Percentiles rank a stretch among this genome's conserved stretches.
phyloP scores from a whole-genome alignment of 2,797 vertebrate genomes.

The Chrosomus eos region DNA sequence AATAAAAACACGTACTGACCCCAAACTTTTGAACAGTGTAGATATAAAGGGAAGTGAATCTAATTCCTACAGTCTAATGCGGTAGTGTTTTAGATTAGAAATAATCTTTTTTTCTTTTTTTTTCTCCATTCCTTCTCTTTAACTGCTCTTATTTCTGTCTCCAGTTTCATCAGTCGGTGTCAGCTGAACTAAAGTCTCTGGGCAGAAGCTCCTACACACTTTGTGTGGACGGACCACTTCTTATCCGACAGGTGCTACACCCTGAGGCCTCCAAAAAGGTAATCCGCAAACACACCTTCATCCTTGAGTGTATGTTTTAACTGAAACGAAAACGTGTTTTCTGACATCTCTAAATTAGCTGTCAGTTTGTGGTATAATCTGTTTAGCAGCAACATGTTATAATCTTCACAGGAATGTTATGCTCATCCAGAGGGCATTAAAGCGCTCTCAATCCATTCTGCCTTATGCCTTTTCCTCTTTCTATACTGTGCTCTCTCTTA shows the following conservation, averaged over 20 bases:
- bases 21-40: background rate
- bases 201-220: constrained; percentile 88
- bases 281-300: background rate
- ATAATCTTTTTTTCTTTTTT: background rate
- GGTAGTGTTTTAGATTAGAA: background rate
- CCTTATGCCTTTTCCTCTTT: background rate
- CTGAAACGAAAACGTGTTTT: background rate
- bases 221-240: constrained; percentile 88
- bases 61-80: background rate
- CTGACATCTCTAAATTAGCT: constrained; percentile 2
- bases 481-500: background rate
- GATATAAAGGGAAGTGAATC: background rate
- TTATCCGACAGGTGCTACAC: constrained; percentile 92
- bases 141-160: constrained; percentile 3
- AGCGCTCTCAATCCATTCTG: background rate
- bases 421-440: constrained; percentile 11
- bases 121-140: background rate
- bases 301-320: background rate
- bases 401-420: constrained; percentile 42
- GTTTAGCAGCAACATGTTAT: constrained; percentile 39
- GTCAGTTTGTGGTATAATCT: constrained; percentile 25
- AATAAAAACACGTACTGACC: background rate
- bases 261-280: constrained; percentile 97
- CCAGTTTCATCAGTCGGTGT: constrained; percentile 90
- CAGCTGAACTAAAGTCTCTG: constrained; percentile 87